Evolutionary conservation across 2,888 invertebrate species (phyloP).

Genomic region (Cerastis rubricosa): DNA sequence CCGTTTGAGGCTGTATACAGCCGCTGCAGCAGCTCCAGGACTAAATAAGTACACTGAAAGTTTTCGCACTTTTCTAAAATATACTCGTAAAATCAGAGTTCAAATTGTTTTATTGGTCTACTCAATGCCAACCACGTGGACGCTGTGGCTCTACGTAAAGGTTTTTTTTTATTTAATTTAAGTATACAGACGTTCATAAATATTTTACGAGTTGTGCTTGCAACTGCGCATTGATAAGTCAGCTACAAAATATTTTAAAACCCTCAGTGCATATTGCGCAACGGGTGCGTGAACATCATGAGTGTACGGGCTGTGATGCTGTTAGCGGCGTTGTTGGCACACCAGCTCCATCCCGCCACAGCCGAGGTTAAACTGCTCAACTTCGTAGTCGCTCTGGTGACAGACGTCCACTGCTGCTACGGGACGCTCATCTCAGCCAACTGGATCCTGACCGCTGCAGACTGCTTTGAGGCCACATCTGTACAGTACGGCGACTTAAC

Average conservation of each 20-base stretch:
- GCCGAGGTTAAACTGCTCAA: neutral
- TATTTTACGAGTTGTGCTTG: neutral
- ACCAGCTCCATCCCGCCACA: neutral
- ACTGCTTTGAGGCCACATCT: constrained; percentile 5
- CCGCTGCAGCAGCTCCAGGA: too few relatives aligned
- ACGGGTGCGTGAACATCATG: constrained; percentile 17
- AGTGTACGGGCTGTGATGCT: constrained; percentile 1
- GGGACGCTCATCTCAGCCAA: constrained; percentile 45
- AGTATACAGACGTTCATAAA: constrained; percentile 4
- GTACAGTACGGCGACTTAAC: constrained; percentile 37
- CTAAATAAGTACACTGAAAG: too few relatives aligned
- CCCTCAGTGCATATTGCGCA: neutral
- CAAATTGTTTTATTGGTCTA: too few relatives aligned
- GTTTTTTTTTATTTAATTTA: neutral
- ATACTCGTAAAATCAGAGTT: too few relatives aligned
- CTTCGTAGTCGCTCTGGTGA: constrained; percentile 28
- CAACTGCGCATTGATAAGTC: constrained; percentile 1
- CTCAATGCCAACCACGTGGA: too few relatives aligned
- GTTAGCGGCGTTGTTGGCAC: neutral
- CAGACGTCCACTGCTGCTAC: constrained; percentile 13
- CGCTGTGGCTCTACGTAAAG: neutral
- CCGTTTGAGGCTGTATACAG: too few relatives aligned
- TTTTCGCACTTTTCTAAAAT: too few relatives aligned
- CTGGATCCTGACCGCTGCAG: constrained; percentile 41
- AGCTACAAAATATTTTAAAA: neutral